These are phyloP conservation scores for Hemaris fuciformis DNA, from an alignment of 2,888 invertebrate genomes.

Conservation along the genomic window DNA sequence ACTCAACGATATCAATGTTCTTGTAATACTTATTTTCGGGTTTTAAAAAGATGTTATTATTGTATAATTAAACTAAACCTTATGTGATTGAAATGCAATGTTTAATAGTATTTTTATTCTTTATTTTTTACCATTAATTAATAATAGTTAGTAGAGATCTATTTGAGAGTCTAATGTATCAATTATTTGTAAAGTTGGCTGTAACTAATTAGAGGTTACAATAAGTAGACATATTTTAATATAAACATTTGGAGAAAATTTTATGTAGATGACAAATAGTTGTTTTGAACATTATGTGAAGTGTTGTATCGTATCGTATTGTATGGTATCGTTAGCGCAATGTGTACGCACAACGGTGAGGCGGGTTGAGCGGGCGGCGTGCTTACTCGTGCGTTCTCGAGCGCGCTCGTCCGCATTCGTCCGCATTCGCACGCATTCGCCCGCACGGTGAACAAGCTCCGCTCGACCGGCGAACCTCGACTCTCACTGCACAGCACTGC, in stretches of 20 bases:
- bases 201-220: constrained; percentile 81
- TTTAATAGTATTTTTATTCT: constrained; percentile 82
- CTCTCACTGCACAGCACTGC: constrained; percentile 78
- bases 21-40: constrained; percentile 79
- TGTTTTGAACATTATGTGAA: constrained; percentile 80
- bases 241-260: constrained; percentile 81
- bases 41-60: constrained; percentile 80
- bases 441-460: constrained; percentile 26
- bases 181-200: constrained; percentile 82
- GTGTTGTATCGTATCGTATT: constrained; percentile 75
- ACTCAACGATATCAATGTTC: constrained; percentile 81
- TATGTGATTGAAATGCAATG: constrained; percentile 82
- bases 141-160: constrained; percentile 81
- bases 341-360: constrained; percentile 76
- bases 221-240: constrained; percentile 81
- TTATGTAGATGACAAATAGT: constrained; percentile 80
- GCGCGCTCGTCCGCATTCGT: no score
- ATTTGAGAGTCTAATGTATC: constrained; percentile 82
- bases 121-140: constrained; percentile 81
- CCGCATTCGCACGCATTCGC: constrained; percentile 11
- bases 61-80: constrained; percentile 80
- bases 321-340: constrained; percentile 69
- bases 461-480: constrained; percentile 49
- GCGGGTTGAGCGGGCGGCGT: constrained; percentile 25
- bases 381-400: not conserved